These are phyloP conservation scores for Rambutsinella grinnellia DNA, from an alignment of 2,888 invertebrate genomes.

Conservation along the genomic window DNA sequence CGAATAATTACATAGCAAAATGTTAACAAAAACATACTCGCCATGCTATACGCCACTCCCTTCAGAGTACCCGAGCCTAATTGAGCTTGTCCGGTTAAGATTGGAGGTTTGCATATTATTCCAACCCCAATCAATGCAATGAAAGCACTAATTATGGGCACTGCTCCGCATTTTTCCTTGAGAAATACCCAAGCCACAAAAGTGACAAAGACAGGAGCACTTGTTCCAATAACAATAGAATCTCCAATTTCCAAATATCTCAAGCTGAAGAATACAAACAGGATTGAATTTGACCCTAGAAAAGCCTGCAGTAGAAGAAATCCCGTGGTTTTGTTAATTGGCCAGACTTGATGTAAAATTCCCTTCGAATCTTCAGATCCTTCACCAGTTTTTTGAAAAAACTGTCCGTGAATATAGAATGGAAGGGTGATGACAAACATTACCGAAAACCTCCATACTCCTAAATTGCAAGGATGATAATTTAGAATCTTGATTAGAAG, in stretches of 20 bases:
- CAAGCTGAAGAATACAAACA: slow-evolving; percentile 41
- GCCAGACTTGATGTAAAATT: neutral
- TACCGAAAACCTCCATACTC: slow-evolving; percentile 46
- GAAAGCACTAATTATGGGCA: slow-evolving; percentile 23
- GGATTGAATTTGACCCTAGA: slow-evolving; percentile 38
- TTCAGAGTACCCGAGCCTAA: slow-evolving; percentile 5
- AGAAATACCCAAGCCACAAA: slow-evolving; percentile 33
- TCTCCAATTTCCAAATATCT: slow-evolving; percentile 45
- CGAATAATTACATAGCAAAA: slow-evolving; percentile 35
- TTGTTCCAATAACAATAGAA: slow-evolving; percentile 37
- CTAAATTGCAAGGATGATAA: slow-evolving; percentile 45
- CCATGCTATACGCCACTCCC: slow-evolving; percentile 32
- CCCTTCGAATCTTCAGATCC: neutral
- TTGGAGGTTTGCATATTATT: slow-evolving; percentile 39
- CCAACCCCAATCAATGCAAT: slow-evolving; percentile 35
- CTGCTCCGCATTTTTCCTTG: slow-evolving; percentile 26
- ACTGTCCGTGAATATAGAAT: slow-evolving; percentile 34
- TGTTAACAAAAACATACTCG: slow-evolving; percentile 42
- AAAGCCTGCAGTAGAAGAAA: slow-evolving; percentile 37
- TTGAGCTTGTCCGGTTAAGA: slow-evolving; percentile 25
- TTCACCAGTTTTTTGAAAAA: neutral
- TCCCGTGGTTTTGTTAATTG: neutral
- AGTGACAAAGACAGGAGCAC: slow-evolving; percentile 45
- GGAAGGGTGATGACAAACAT: slow-evolving; percentile 48
- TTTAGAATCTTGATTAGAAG: slow-evolving; percentile 40